Percentiles rank a stretch among this genome's conserved stretches.
These are phyloP conservation scores for Sesamia inferens DNA, from an alignment of 2,888 invertebrate genomes.

Conservation along the genomic window DNA sequence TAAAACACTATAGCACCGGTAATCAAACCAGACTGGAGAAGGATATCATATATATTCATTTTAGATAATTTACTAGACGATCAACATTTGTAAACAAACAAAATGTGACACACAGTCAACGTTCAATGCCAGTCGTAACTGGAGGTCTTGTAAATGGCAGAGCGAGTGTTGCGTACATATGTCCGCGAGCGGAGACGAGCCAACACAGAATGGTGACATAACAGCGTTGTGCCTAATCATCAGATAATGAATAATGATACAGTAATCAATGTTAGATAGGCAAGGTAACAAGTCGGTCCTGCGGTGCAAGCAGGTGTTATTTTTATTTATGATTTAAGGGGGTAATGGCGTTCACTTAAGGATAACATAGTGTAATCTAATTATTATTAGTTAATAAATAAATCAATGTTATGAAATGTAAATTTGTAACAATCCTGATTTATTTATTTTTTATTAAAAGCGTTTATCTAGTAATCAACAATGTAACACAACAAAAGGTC, in stretches of 20 bases:
- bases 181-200: conserved; percentile 10
- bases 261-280: conserved; percentile 32
- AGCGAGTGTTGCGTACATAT: conserved; percentile 20
- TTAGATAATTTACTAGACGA: conserved; percentile 23
- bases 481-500: no score
- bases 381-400: no score
- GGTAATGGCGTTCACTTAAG: no score
- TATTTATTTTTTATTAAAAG: no score
- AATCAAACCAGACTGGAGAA: conserved; percentile 79
- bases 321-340: no score
- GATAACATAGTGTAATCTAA: no score
- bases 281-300: not conserved
- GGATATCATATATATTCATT: conserved; percentile 81
- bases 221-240: conserved; percentile 12
- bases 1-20: conserved; percentile 79
- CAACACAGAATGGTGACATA: conserved; percentile 14
- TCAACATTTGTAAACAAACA: conserved; percentile 41
- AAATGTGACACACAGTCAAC: not conserved
- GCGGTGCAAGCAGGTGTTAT: conserved; percentile 6
- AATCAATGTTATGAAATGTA: no score
- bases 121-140: conserved; percentile 47
- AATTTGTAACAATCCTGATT: no score
- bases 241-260: conserved; percentile 18
- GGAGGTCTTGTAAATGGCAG: conserved; percentile 26
- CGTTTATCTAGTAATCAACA: no score